Percentiles rank a stretch among this genome's conserved stretches.
These are phyloP conservation scores for Phyllopteryx taeniolatus DNA, from an alignment of 2,113 vertebrate species.

Conservation along the genomic window DNA sequence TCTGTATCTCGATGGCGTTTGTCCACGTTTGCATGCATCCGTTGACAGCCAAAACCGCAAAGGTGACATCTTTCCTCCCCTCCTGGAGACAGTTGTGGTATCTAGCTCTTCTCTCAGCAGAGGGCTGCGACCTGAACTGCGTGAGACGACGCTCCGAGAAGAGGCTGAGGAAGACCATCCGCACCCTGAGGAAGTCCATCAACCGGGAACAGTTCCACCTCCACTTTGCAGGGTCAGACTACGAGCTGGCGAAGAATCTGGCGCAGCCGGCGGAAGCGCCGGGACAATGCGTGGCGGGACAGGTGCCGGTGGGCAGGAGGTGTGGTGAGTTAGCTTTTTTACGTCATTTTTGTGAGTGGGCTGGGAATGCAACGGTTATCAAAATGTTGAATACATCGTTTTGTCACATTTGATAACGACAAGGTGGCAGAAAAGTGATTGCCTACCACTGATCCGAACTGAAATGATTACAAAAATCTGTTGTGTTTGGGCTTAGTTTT, in stretches of 20 bases:
- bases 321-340: constrained; percentile 82
- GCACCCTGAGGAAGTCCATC: constrained; percentile 88
- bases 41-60: neutral
- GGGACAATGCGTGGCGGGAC: constrained; percentile 80
- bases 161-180: constrained; percentile 87
- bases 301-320: constrained; percentile 76
- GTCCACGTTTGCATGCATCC: constrained; percentile 29
- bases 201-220: constrained; percentile 89
- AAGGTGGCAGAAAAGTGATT: too few relatives aligned
- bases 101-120: constrained; percentile 73
- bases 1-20: constrained; percentile 1
- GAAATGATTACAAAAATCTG: too few relatives aligned
- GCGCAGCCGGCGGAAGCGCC: constrained; percentile 61
- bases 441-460: too few relatives aligned
- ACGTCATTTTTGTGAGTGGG: neutral
- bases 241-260: constrained; percentile 78
- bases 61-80: neutral
- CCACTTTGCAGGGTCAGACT: constrained; percentile 82
- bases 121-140: constrained; percentile 86
- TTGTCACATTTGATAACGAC: neutral
- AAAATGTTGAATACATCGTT: neutral
- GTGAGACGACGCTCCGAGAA: constrained; percentile 85
- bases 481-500: too few relatives aligned
- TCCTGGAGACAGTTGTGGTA: constrained; percentile 52
- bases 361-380: neutral